Evolutionary conservation across 2,113 vertebrate genomes (phyloP).

Genomic region (Mesocricetus auratus): DNA sequence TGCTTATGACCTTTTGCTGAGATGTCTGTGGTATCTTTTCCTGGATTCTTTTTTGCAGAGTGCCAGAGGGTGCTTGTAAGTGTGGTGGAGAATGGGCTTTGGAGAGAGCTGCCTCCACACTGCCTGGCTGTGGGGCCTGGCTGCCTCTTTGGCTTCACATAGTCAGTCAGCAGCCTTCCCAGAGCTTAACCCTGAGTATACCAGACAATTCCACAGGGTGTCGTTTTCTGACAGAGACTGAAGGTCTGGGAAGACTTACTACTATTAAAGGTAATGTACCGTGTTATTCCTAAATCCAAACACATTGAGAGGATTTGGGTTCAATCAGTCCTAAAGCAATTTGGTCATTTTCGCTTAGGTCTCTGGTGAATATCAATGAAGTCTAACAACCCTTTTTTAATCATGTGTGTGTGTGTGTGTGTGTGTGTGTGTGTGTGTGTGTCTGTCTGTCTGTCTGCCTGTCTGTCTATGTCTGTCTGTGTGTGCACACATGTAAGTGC

Average conservation of each 20-base stretch:
- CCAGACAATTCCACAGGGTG: not conserved
- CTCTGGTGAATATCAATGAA: not conserved
- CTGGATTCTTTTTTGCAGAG: constrained; percentile 27
- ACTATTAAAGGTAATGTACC: not conserved
- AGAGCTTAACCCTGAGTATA: not conserved
- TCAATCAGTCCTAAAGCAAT: not conserved
- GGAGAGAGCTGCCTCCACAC: not conserved
- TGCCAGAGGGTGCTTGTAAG: not conserved
- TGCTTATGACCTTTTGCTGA: not conserved
- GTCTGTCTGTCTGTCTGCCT: too few relatives aligned
- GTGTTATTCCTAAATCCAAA: not conserved
- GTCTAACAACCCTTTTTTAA: not conserved
- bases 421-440: too few relatives aligned
- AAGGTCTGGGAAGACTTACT: not conserved
- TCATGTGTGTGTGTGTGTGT: too few relatives aligned
- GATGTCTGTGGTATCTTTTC: constrained; percentile 15
- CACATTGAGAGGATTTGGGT: not conserved
- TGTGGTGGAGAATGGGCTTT: not conserved
- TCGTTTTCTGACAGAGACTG: not conserved
- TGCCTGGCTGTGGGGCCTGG: not conserved
- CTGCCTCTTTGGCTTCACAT: not conserved
- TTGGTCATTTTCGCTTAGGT: not conserved
- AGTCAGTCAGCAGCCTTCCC: not conserved
- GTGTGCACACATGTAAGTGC: too few relatives aligned
- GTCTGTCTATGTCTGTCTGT: too few relatives aligned